Conservation (phyloP, 2,888 invertebrate species). For the Agriopis aurantiaria region DNA sequence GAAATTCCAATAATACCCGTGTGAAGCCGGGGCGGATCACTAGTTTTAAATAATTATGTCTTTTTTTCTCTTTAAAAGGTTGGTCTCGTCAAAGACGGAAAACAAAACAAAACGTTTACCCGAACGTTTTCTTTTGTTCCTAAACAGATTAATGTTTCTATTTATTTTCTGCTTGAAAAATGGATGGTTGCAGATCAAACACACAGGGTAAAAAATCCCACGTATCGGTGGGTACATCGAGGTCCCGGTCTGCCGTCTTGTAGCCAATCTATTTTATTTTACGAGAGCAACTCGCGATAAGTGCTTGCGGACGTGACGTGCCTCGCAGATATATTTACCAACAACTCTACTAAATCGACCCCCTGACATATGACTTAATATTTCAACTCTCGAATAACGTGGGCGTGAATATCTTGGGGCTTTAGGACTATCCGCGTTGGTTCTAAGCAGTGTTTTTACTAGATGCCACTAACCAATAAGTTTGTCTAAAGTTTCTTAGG, state of each 20-base stretch:
- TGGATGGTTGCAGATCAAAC: not conserved
- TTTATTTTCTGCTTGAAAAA: not conserved
- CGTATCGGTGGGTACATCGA: conserved; percentile 32
- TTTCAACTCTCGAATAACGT: conserved; percentile 35
- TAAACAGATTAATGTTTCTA: no score
- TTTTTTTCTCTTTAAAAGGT: no score
- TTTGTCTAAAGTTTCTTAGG: not conserved
- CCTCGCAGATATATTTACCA: conserved; percentile 55
- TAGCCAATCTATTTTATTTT: conserved; percentile 75
- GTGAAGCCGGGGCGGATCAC: no score
- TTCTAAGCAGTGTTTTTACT: not conserved
- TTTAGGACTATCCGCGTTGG: not conserved
- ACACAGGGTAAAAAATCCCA: conserved; percentile 23
- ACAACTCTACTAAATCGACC: conserved; percentile 48
- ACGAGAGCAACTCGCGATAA: conserved; percentile 71
- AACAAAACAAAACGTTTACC: no score
- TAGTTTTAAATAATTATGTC: no score
- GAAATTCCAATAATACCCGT: no score
- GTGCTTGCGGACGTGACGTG: conserved; percentile 65
- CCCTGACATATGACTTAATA: conserved; percentile 41
- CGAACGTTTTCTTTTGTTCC: no score
- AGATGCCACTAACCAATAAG: not conserved
- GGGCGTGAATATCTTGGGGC: conserved; percentile 22
- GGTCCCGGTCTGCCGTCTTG: conserved; percentile 48
- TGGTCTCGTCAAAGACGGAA: no score